These are phyloP conservation scores for Coilia nasus DNA, from an alignment of 2,797 vertebrate genomes.

Conservation along the genomic window DNA sequence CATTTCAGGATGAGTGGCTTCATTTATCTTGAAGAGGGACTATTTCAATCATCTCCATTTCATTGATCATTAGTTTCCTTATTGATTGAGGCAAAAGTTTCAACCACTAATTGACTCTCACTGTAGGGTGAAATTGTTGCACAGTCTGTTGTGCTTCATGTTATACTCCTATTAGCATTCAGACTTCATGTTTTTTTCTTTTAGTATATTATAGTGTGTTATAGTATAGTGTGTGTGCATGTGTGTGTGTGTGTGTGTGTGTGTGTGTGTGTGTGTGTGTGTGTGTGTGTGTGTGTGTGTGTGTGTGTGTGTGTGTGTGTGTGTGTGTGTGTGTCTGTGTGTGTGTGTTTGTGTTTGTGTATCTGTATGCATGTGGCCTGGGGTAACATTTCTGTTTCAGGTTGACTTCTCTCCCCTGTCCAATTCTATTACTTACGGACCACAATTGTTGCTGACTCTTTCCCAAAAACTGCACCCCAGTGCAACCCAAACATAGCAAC, in stretches of 20 bases:
- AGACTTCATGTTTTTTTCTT: neutral
- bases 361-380: neutral
- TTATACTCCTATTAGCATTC: neutral
- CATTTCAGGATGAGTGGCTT: neutral
- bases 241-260: no score
- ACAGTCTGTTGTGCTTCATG: no score
- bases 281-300: no score
- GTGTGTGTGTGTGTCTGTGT: no score
- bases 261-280: no score
- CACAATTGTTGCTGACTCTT: slow-evolving; percentile 16
- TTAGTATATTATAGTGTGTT: no score
- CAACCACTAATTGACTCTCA: neutral
- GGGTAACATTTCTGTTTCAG: neutral
- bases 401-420: slow-evolving; percentile 23
- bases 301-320: no score
- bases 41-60: neutral
- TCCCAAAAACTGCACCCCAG: slow-evolving; percentile 23
- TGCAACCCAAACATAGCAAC: slow-evolving; percentile 39
- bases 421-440: slow-evolving; percentile 40
- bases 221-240: no score
- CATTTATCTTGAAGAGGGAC: neutral
- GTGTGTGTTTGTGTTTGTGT: neutral
- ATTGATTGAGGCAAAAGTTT: neutral
- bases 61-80: neutral
- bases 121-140: neutral